Base-by-base conservation (phyloP, 2,797 vertebrate genomes). In the Pygocentrus nattereri region DNA sequence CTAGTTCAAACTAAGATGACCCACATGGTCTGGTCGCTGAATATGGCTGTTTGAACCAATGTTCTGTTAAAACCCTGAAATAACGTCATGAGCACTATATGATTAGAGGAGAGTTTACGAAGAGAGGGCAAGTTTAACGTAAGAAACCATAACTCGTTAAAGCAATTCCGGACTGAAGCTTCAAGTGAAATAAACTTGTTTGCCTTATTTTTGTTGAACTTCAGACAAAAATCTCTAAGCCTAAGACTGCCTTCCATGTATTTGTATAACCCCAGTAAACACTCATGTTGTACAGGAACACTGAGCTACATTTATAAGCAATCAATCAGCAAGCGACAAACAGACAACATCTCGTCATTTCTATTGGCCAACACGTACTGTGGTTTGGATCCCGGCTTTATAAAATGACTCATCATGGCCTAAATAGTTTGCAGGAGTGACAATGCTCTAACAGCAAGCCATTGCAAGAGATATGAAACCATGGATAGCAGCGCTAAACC, bases 191-290 rank as follows among this genome's bases (percentile, higher is more conserved):
- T 16, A 34, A n/a, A n/a, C 19, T n/a, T 25, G 56, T 59, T 59
- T 67, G 10, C 11, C 19, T 21, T 38, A 38, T 11, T 19, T 64
- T 64, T 34, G 27, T 5, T 64, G 10, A 18, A 21, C 62, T 6
- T 31, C 62, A 65, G 13, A 38, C 11, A 21, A 11, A 38, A 38
- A n/a, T 49, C 90, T 93, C 90, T 89, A 82, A 89, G 87, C 91
- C 49, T 78, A 85, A 90, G 91, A 92, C 92, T 92, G 92, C 83
- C 86, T 85, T 90, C 90, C 93, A 93, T 92, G 93, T 94, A 91
- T 91, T 91, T 70, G 83, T 86, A 91, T 92, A 93, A 94, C 93
- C 92, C 92, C 85, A 87, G 92, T 93, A 91, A 93, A 93, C 89
- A 93, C 91, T 91, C n/a, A 89, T 87, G 82, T 92, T 90, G 88